Evolutionary conservation across 2,797 vertebrate genomes (phyloP).

Genomic region (Smutsia gigantea): DNA sequence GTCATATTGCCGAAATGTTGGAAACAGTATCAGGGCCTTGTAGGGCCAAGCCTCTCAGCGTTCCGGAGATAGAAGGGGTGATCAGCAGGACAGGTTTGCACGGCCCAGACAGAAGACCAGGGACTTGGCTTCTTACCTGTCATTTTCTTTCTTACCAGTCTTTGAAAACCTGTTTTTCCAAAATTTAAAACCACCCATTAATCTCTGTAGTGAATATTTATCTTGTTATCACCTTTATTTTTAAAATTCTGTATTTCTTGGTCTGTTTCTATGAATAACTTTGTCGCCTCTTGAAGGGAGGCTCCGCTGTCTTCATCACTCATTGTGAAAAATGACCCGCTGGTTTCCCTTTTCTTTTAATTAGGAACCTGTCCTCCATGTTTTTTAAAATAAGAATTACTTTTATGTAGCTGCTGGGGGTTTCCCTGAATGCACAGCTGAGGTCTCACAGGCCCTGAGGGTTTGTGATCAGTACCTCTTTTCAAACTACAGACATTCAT

Average conservation of each 20-base stretch:
- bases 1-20: background rate
- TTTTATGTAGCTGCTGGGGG: background rate
- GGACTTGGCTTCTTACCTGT: background rate
- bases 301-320: background rate
- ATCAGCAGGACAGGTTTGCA: background rate
- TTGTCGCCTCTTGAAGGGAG: background rate
- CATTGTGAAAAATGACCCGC: background rate
- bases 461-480: background rate
- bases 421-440: background rate
- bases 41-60: background rate
- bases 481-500: background rate
- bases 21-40: background rate
- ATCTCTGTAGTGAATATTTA: background rate
- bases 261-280: background rate
- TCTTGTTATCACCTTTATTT: background rate
- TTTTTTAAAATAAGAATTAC: constrained; percentile 9
- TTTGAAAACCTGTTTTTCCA: background rate
- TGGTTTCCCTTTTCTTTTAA: background rate
- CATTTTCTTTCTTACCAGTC: constrained; percentile 18
- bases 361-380: background rate
- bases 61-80: background rate
- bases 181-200: constrained; percentile 7
- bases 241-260: background rate
- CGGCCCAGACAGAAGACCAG: background rate
- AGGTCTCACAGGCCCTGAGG: background rate